Conservation (phyloP, 1,140 invertebrate genomes). For the Heliothis subflexa region DNA sequence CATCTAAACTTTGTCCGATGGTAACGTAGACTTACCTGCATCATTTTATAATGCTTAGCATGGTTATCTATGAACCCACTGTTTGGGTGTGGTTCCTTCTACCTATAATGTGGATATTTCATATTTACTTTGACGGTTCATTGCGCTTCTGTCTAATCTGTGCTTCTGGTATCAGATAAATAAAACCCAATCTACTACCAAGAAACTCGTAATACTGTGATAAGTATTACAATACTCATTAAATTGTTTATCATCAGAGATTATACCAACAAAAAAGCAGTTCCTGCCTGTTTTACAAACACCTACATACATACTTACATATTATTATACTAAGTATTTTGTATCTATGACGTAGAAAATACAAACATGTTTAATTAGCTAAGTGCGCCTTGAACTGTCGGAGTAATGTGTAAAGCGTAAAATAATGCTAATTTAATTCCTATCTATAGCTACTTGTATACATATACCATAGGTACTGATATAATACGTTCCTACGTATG, state of each 20-base stretch:
- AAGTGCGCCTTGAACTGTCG: slow-evolving; percentile 24
- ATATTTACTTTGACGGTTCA: slow-evolving; percentile 3
- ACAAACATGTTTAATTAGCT: not conserved
- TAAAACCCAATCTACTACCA: slow-evolving; percentile 3
- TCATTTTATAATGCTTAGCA: too few species aligned
- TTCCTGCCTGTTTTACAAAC: too few species aligned
- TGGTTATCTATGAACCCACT: not conserved
- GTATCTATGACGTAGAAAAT: not conserved
- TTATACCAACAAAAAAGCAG: too few species aligned
- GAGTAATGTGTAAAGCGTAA: slow-evolving; percentile 6
- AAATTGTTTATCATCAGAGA: not conserved
- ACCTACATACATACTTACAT: not conserved
- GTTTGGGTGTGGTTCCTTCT: not conserved
- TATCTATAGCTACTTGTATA: not conserved
- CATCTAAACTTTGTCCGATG: not conserved
- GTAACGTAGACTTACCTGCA: not conserved
- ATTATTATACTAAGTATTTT: too few species aligned
- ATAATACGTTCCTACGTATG: not conserved
- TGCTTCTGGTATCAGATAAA: slow-evolving; percentile 15
- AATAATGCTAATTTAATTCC: slow-evolving; percentile 43
- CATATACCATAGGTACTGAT: not conserved
- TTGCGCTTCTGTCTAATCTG: not conserved
- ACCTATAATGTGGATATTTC: not conserved
- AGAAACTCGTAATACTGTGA: not conserved
- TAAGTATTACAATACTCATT: not conserved